These are phyloP conservation scores for Kryptolebias ocellatus DNA, from an alignment of 2,797 vertebrate species.

Conservation along the genomic window DNA sequence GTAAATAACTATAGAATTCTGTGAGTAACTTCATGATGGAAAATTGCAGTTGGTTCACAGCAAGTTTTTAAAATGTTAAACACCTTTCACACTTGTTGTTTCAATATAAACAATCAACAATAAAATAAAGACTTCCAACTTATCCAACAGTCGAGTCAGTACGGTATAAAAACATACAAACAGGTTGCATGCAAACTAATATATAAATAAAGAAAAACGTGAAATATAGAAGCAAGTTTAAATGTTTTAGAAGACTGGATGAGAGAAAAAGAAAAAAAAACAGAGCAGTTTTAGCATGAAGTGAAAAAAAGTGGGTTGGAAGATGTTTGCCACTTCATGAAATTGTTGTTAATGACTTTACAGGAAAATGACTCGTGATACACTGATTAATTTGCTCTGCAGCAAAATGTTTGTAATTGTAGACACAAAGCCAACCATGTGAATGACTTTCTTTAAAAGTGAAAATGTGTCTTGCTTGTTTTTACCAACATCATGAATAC, in stretches of 20 bases:
- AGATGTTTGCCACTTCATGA: slow-evolving; percentile 61
- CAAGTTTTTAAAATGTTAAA: no score
- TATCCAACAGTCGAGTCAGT: no score
- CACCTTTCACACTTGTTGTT: no score
- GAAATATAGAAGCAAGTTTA: slow-evolving; percentile 4
- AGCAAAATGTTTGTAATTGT: slow-evolving; percentile 70
- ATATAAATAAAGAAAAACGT: not conserved
- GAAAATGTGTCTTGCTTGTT: not conserved
- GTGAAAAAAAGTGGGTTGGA: slow-evolving; percentile 68
- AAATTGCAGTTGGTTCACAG: no score
- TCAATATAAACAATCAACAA: no score
- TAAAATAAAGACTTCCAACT: no score
- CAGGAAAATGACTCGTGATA: slow-evolving; percentile 71
- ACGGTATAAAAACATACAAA: no score
- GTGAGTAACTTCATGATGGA: no score
- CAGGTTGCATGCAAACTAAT: no score
- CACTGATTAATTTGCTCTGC: slow-evolving; percentile 69
- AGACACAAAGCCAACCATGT: slow-evolving; percentile 27
- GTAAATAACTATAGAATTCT: no score
- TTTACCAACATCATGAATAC: not conserved
- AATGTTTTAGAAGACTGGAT: slow-evolving; percentile 47
- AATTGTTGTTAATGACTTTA: slow-evolving; percentile 77
- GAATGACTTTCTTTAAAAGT: slow-evolving; percentile 54
- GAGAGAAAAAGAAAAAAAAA: slow-evolving; percentile 41
- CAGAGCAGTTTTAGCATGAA: slow-evolving; percentile 61